phyloP scores from a whole-genome alignment of 2,888 invertebrate genomes.

The Drosophila infuscata region DNA sequence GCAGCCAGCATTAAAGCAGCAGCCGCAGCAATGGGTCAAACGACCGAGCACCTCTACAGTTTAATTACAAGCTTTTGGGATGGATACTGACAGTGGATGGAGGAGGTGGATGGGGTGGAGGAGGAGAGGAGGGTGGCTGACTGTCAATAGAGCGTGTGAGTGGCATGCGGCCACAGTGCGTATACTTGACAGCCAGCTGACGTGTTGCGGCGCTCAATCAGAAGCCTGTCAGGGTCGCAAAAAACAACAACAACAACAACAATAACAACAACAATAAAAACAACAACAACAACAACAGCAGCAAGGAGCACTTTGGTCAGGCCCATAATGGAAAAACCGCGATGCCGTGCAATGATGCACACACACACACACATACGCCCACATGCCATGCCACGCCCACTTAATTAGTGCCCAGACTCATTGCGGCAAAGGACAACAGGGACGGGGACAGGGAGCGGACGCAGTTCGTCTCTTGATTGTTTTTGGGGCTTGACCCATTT shows the following conservation, averaged over 20 bases:
- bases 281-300: slow-evolving; percentile 15
- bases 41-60: slow-evolving; percentile 25
- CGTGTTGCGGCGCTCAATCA: slow-evolving; percentile 74
- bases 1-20: slow-evolving; percentile 9
- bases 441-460: background rate
- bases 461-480: slow-evolving; percentile 63
- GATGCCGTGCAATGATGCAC: slow-evolving; percentile 39
- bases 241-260: slow-evolving; percentile 16
- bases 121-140: background rate
- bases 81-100: background rate
- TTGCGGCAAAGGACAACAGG: slow-evolving; percentile 43
- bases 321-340: slow-evolving; percentile 64
- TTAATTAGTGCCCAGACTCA: slow-evolving; percentile 75
- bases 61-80: slow-evolving; percentile 63
- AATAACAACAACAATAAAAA: slow-evolving; percentile 10
- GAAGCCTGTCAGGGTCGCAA: slow-evolving; percentile 60
- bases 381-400: slow-evolving; percentile 58
- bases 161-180: slow-evolving; percentile 54
- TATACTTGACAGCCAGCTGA: slow-evolving; percentile 70
- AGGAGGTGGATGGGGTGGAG: background rate
- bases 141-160: slow-evolving; percentile 42
- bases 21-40: slow-evolving; percentile 23
- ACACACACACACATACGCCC: slow-evolving; percentile 14
- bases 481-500: slow-evolving; percentile 80
- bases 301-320: slow-evolving; percentile 31